Percentiles rank a stretch among this genome's conserved stretches.
These are phyloP conservation scores for Sebastiscus tertius DNA, from an alignment of 2,797 vertebrate species.

Conservation along the genomic window DNA sequence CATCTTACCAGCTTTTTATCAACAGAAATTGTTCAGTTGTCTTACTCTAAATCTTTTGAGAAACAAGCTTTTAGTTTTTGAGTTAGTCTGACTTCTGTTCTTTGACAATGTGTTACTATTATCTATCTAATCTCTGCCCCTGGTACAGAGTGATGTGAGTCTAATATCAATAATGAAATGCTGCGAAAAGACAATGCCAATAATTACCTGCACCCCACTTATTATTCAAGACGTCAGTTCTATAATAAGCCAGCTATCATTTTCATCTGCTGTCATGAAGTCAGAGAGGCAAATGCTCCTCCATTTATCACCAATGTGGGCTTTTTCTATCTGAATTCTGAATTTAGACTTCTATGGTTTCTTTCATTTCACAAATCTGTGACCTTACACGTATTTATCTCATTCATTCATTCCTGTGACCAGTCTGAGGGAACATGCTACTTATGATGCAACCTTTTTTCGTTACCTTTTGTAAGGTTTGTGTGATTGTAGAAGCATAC, in stretches of 20 bases:
- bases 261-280: slow-evolving; percentile 17
- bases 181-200: slow-evolving; percentile 1
- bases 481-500: not conserved
- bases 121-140: not conserved
- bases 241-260: slow-evolving; percentile 10
- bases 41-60: not conserved
- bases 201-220: slow-evolving; percentile 11
- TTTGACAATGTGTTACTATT: not conserved
- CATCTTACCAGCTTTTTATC: not conserved
- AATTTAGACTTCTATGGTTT: not conserved
- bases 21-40: not conserved
- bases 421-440: not conserved
- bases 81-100: not conserved
- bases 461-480: not conserved
- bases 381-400: not conserved
- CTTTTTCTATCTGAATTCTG: not conserved
- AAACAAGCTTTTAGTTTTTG: not conserved
- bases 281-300: not conserved
- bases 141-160: not conserved
- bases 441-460: not conserved
- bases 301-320: not conserved
- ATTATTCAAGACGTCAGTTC: slow-evolving; percentile 7
- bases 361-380: not conserved
- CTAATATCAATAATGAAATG: slow-evolving; percentile 8
- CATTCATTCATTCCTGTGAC: not conserved